Percentiles rank a stretch among this genome's conserved stretches.
These are phyloP conservation scores for Clarias pachynema DNA, from an alignment of 2,797 vertebrate genomes.

Conservation along the genomic window DNA sequence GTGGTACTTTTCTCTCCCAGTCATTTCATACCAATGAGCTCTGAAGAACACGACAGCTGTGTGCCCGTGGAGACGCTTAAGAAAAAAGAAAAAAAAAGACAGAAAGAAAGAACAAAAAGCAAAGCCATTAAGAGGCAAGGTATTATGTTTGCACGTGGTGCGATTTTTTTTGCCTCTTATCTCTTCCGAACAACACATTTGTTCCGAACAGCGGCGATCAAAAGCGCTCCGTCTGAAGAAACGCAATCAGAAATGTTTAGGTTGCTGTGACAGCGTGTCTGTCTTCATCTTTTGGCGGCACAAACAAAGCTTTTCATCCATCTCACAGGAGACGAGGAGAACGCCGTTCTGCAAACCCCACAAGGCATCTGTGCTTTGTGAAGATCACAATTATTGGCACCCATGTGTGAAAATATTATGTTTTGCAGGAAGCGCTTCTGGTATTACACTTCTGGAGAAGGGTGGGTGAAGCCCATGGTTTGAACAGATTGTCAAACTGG, in stretches of 20 bases:
- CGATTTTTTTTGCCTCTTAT: conserved; percentile 68
- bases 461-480: conserved; percentile 60
- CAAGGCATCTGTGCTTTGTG: conserved; percentile 67
- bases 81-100: background rate
- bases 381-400: conserved; percentile 75
- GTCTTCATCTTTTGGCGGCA: conserved; percentile 66
- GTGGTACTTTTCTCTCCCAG: conserved; percentile 22
- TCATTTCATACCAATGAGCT: conserved; percentile 39
- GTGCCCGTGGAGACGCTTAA: background rate
- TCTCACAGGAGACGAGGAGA: conserved; percentile 62
- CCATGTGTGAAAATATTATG: conserved; percentile 77
- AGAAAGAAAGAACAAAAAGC: background rate
- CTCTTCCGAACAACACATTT: conserved; percentile 72
- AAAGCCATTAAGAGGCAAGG: conserved; percentile 62
- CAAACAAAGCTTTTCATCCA: conserved; percentile 74
- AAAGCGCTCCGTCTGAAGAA: conserved; percentile 70
- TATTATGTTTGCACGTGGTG: conserved; percentile 57
- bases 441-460: conserved; percentile 69
- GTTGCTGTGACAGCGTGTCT: conserved; percentile 71
- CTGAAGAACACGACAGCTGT: conserved; percentile 43
- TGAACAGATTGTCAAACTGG: conserved; percentile 67
- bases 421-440: conserved; percentile 72
- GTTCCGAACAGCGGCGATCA: conserved; percentile 69
- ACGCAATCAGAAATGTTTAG: conserved; percentile 78
- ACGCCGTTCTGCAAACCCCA: conserved; percentile 59